Conservation (phyloP, 2,113 vertebrate genomes). For the Oplegnathus fasciatus region DNA sequence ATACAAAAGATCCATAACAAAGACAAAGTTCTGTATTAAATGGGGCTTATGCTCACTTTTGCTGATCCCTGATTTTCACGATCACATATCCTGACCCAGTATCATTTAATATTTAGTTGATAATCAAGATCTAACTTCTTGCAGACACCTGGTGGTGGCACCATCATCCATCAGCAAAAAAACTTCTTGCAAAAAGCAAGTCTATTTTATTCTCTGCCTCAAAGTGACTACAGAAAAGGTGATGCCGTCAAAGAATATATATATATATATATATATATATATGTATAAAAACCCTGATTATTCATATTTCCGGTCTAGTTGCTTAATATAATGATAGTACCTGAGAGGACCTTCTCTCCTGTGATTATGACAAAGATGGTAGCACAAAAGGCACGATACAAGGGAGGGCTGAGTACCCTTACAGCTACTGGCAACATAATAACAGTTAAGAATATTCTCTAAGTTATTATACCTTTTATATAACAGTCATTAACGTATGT, state of each 20-base stretch:
- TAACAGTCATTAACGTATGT: neutral
- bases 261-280: too few species aligned
- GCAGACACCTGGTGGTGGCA: neutral
- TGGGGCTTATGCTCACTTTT: neutral
- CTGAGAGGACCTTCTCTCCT: conserved; percentile 8
- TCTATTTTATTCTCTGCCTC: neutral
- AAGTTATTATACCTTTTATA: conserved; percentile 1
- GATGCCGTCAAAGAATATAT: neutral
- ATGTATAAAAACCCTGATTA: neutral
- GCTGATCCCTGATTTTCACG: neutral
- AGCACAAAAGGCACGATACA: neutral
- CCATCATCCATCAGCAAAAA: neutral
- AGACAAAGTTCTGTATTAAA: neutral
- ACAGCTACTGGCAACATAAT: conserved; percentile 6
- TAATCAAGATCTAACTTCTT: neutral
- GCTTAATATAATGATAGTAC: conserved; percentile 6
- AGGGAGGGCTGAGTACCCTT: neutral
- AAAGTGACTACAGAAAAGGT: neutral
- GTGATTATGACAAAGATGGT: conserved; percentile 1
- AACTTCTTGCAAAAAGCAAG: neutral
- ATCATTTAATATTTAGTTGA: conserved; percentile 1
- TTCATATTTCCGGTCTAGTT: neutral
- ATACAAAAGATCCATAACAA: neutral
- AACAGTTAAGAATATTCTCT: neutral
- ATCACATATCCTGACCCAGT: neutral